Evolutionary conservation across 2,888 invertebrate genomes (phyloP), one percentile per base, ranked within the genome.

Genomic region (Parthenolecanium corni): DNA sequence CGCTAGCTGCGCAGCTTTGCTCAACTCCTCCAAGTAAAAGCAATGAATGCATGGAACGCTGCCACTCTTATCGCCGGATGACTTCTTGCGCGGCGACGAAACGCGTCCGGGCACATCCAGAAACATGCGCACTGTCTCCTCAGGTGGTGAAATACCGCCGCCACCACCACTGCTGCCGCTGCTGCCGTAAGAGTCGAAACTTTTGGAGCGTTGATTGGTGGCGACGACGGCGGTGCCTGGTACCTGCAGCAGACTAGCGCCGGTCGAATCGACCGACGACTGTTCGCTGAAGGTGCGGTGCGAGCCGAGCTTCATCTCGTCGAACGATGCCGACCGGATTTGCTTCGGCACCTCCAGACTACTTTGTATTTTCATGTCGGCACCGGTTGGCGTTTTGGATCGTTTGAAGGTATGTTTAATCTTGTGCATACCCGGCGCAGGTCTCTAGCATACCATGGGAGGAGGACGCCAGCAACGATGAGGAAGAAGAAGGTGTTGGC

Each of bases 351-450:
- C 89, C 74, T 91, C 90, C 70, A 91, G 82, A 75, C 89, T 89
- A 76, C 87, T 89, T 74, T 89, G 89, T 68, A 86, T 86, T 80
- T 89, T 89, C 89, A 89, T 89, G 77, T 90, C 89, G 72, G 86
- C 85, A 69, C 89, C 88, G 67, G 89, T 90, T 67, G 89, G 89
- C 69, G 89, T 89, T 72, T 85, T 83, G 74, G 89, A 89, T 73
- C 89, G 82, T 77, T 85, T 87, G 80, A 89, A 88, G 67, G 89
- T 89, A 74, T 86, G 85, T 74, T 88, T 84, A 79, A 89, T 79
- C 73, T 82, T 81, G 78, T 85, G 84, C 85, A 85, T 63, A 46
- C 63, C 53, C 52, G 46, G 21, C 14, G 31, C 38, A 3, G 42
- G 14, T 38, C 25, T 52, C 9, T 36, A 52, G 23, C 25, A 20